A percentile compares a stretch with the other conserved stretches of the same genome.
Evolutionary conservation across 2,888 invertebrate species (phyloP).

Genomic region (Drosophila neotestacea): DNA sequence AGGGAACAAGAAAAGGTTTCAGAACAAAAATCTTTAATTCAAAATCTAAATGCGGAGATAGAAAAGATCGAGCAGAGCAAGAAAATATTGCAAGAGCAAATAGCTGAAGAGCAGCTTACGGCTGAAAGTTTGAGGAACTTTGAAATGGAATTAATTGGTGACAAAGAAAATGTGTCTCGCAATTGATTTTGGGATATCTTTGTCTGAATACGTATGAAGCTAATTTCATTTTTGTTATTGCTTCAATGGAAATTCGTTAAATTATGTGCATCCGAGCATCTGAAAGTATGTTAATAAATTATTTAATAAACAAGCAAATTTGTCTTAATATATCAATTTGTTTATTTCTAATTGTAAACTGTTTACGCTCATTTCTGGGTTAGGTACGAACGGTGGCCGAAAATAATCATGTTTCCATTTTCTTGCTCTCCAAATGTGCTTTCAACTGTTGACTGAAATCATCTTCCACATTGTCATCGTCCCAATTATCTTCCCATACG

Average conservation of each 20-base stretch:
- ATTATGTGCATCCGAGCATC: too few species aligned
- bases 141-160: conserved; percentile 23
- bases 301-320: background rate
- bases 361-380: conserved; percentile 59
- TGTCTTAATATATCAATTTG: conserved; percentile 52
- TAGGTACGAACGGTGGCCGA: conserved; percentile 47
- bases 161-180: conserved; percentile 18
- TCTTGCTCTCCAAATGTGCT: conserved; percentile 85
- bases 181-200: too few species aligned
- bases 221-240: too few species aligned
- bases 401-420: conserved; percentile 81
- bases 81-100: background rate
- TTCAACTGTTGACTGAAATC: conserved; percentile 98
- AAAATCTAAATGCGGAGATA: conserved; percentile 1
- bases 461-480: conserved; percentile 99
- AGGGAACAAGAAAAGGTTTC: conserved; percentile 12
- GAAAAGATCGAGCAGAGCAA: conserved; percentile 20
- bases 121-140: conserved; percentile 8
- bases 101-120: conserved; percentile 16
- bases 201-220: too few species aligned
- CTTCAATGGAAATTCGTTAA: too few species aligned
- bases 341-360: conserved; percentile 53
- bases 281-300: too few species aligned
- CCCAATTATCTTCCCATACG: conserved; percentile 99
- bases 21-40: conserved; percentile 1